Percentiles rank a stretch among this genome's conserved stretches.
These are phyloP conservation scores for Anticlea derivata DNA, from an alignment of 2,888 invertebrate species.

Conservation along the genomic window DNA sequence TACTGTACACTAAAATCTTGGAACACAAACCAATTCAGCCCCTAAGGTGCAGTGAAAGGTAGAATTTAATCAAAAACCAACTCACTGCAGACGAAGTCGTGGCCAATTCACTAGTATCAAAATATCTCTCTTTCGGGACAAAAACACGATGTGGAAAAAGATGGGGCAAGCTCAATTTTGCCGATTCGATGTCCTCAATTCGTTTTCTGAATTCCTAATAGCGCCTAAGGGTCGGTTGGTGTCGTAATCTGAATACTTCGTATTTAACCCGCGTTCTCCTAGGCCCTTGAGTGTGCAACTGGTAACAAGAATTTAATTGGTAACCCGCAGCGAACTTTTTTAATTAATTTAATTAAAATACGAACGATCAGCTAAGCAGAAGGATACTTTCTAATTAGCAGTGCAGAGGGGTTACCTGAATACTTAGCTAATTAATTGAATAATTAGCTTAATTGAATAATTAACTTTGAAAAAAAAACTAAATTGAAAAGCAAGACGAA, in stretches of 20 bases:
- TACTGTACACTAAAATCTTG: too few species aligned
- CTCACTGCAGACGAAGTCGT: too few species aligned
- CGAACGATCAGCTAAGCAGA: slow-evolving; percentile 9
- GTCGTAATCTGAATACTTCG: slow-evolving; percentile 68
- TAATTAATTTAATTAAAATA: slow-evolving; percentile 34
- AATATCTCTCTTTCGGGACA: slow-evolving; percentile 68
- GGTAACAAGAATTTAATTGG: slow-evolving; percentile 66
- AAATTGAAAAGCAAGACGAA: neutral
- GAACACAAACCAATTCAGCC: too few species aligned
- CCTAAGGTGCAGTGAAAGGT: too few species aligned
- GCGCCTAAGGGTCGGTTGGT: slow-evolving; percentile 63
- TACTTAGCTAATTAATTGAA: too few species aligned
- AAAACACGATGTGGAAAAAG: slow-evolving; percentile 74
- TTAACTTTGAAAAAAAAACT: neutral
- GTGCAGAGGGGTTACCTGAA: neutral
- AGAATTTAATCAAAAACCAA: too few species aligned
- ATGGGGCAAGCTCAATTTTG: slow-evolving; percentile 77
- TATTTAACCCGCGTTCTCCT: slow-evolving; percentile 71
- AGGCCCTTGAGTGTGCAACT: slow-evolving; percentile 49
- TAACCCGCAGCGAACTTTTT: slow-evolving; percentile 30
- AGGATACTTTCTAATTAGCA: slow-evolving; percentile 7
- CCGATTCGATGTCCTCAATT: slow-evolving; percentile 80
- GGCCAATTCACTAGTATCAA: slow-evolving; percentile 59
- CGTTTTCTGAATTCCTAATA: slow-evolving; percentile 79
- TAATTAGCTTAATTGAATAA: too few species aligned